Percentiles rank a stretch among this genome's conserved stretches.
Conservation (phyloP, 2,113 vertebrate genomes). For the human (Homo sapiens) region GRCh38 chr4:36597001-36597500, state of each 20-base stretch:
- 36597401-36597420: neutral
- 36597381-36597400: neutral
- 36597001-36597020: neutral
- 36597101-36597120: neutral
- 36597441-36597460: neutral
- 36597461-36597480: neutral
- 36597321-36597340: neutral
- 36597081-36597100: neutral
- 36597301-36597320: neutral
- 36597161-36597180: neutral
- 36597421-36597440: neutral
- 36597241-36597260: neutral
- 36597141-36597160: neutral
- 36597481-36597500: neutral
- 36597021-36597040: neutral
- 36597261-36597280: neutral
- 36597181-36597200: neutral
- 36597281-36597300: neutral
- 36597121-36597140: neutral
- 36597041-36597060: neutral
- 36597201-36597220: neutral
- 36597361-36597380: neutral
- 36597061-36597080: neutral
- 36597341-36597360: neutral
- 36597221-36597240: neutral